Evolutionary conservation across 1,140 invertebrate genomes (phyloP).

Genomic region (Micrasema minimum): DNA sequence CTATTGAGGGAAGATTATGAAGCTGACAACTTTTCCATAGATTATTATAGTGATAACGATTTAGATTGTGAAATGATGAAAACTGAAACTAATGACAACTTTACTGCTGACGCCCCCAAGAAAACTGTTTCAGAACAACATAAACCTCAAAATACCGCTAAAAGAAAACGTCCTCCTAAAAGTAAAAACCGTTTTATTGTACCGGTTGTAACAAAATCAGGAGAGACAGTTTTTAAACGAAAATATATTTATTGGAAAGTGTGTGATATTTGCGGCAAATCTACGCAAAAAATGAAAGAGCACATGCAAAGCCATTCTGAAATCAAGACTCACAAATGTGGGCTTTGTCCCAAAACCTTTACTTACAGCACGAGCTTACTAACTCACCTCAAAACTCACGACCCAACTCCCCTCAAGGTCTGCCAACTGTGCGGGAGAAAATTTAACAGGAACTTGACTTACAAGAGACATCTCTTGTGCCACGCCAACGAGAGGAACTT

Average conservation of each 20-base stretch:
- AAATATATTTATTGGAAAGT: conserved; percentile 62
- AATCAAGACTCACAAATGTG: conserved; percentile 67
- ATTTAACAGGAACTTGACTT: conserved; percentile 62
- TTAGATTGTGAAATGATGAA: conserved; percentile 20
- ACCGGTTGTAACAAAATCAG: conserved; percentile 54
- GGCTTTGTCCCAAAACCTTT: conserved; percentile 68
- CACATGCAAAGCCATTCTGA: conserved; percentile 68
- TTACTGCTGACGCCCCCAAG: not conserved
- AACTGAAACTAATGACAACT: conserved; percentile 2
- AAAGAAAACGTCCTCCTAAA: conserved; percentile 16
- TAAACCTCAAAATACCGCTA: not conserved
- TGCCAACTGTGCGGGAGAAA: conserved; percentile 65
- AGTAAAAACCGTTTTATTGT: conserved; percentile 54
- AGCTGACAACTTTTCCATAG: conserved; percentile 15
- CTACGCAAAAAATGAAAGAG: conserved; percentile 62
- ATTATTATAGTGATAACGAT: conserved; percentile 38
- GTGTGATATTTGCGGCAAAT: conserved; percentile 64
- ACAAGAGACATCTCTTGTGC: conserved; percentile 61
- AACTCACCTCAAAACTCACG: conserved; percentile 63
- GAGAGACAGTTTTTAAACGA: conserved; percentile 49
- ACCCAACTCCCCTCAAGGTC: conserved; percentile 62
- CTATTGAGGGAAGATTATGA: conserved; percentile 10
- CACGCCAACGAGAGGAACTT: conserved; percentile 65
- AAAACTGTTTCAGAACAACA: no score
- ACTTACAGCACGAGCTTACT: conserved; percentile 64